Conservation (phyloP, 1,140 invertebrate genomes). For the Nephila pilipes region DNA sequence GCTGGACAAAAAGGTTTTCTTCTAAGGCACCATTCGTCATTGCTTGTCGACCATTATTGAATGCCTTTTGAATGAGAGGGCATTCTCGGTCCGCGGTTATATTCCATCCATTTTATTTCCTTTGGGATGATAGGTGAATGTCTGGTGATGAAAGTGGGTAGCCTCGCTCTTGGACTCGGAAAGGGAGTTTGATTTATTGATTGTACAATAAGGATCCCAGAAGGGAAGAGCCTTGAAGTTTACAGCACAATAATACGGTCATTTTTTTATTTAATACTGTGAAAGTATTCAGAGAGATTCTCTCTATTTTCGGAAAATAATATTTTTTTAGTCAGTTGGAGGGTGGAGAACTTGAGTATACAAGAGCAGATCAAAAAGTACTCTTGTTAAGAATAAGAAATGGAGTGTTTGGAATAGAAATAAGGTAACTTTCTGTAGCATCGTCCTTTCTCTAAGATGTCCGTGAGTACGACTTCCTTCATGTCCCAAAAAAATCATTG, state of each 20-base stretch:
- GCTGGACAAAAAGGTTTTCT: slow-evolving; percentile 60
- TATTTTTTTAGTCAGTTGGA: too few species aligned
- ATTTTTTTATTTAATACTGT: too few species aligned
- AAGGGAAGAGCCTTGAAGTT: neutral
- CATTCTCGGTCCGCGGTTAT: slow-evolving; percentile 28
- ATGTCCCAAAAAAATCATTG: too few species aligned
- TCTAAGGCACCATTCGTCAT: slow-evolving; percentile 51
- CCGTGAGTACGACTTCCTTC: too few species aligned
- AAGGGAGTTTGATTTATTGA: slow-evolving; percentile 49
- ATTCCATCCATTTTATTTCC: slow-evolving; percentile 37
- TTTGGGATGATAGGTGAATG: neutral
- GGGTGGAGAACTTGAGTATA: too few species aligned
- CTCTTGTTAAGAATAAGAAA: too few species aligned
- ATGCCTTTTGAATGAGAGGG: slow-evolving; percentile 61
- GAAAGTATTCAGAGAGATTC: too few species aligned
- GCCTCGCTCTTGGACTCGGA: neutral
- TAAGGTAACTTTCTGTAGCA: too few species aligned
- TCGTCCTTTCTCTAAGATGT: too few species aligned
- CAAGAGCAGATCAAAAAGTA: too few species aligned
- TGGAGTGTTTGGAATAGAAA: too few species aligned
- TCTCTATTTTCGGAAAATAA: too few species aligned
- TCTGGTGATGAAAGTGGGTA: neutral
- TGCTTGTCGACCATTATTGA: slow-evolving; percentile 55
- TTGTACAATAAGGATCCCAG: neutral
- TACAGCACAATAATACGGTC: neutral